These are phyloP conservation scores for Sebastes melanostomus DNA, from an alignment of 2,797 vertebrate species.

Conservation along the genomic window DNA sequence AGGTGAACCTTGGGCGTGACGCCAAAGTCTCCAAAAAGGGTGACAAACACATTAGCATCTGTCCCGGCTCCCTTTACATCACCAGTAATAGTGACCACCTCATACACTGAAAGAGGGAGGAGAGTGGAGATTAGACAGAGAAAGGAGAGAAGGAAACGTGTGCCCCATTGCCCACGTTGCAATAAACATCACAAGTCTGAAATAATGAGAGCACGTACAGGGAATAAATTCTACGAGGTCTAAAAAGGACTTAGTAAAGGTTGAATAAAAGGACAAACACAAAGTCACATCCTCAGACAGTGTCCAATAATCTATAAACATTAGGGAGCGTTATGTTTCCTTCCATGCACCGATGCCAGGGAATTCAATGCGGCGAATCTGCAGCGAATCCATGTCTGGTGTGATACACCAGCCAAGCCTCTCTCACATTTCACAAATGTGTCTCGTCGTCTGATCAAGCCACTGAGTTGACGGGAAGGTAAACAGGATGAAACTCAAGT, in stretches of 20 bases:
- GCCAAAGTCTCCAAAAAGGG: conserved; percentile 94
- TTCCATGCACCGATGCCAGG: conserved; percentile 65
- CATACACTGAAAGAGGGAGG: conserved; percentile 85
- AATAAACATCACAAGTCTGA: neutral
- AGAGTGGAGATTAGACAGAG: neutral
- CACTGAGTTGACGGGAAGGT: conserved; percentile 19
- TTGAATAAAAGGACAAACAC: conserved; percentile 8
- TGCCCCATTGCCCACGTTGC: neutral
- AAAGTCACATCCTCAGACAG: conserved; percentile 42
- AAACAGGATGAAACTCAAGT: conserved; percentile 6
- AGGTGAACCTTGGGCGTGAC: conserved; percentile 95
- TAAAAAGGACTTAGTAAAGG: neutral
- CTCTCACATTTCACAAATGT: conserved; percentile 62
- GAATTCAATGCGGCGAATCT: conserved; percentile 74
- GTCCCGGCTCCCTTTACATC: conserved; percentile 95
- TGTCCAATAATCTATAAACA: conserved; percentile 60
- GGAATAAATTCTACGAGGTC: neutral
- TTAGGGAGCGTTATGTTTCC: conserved; percentile 72
- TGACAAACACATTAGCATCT: conserved; percentile 95
- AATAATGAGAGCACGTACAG: neutral
- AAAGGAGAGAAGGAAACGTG: neutral
- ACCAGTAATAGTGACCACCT: conserved; percentile 93
- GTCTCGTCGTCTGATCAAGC: conserved; percentile 17
- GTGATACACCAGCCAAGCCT: conserved; percentile 35
- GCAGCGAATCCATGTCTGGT: conserved; percentile 69